phyloP scores from a whole-genome alignment of 2,888 invertebrate genomes.

The Caenorhabditis imperialis region DNA sequence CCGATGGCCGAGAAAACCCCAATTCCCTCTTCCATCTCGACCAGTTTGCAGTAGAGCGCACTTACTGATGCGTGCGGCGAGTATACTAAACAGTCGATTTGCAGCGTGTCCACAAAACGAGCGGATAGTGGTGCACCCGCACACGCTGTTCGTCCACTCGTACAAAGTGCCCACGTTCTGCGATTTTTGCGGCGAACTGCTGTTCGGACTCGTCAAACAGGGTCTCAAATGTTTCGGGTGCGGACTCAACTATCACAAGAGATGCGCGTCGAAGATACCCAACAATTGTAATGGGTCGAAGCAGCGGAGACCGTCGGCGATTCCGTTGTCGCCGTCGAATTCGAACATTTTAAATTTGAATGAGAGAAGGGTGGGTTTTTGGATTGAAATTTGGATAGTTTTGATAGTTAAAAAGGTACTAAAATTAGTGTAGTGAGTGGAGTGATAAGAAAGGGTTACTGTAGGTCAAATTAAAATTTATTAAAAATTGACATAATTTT shows the following conservation, averaged over 20 bases:
- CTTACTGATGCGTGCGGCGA: too few species aligned
- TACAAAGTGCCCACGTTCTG: constrained; percentile 99
- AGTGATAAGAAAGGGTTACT: too few species aligned
- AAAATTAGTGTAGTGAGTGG: too few species aligned
- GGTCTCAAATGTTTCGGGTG: constrained; percentile 99
- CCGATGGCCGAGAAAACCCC: too few species aligned
- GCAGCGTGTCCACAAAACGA: constrained; percentile 81
- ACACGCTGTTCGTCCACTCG: constrained; percentile 94
- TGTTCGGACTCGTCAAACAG: constrained; percentile 97
- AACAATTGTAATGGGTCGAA: constrained; percentile 89
- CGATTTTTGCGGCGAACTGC: constrained; percentile 99
- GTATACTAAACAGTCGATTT: too few species aligned
- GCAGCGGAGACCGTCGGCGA: constrained; percentile 80
- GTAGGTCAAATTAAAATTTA: too few species aligned
- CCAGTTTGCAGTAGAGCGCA: too few species aligned
- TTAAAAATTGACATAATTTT: too few species aligned
- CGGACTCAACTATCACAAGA: constrained; percentile 97
- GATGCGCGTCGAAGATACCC: constrained; percentile 93
- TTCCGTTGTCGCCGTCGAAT: constrained; percentile 77
- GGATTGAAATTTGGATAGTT: too few species aligned
- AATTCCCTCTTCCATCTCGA: too few species aligned
- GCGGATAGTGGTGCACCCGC: constrained; percentile 84
- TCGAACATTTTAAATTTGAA: constrained; percentile 68
- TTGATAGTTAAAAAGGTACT: too few species aligned
- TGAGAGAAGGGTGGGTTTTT: constrained; percentile 57